Evolutionary conservation across 2,888 invertebrate species (phyloP), one percentile per base, ranked within the genome.

Genomic region (Pammene aurita): DNA sequence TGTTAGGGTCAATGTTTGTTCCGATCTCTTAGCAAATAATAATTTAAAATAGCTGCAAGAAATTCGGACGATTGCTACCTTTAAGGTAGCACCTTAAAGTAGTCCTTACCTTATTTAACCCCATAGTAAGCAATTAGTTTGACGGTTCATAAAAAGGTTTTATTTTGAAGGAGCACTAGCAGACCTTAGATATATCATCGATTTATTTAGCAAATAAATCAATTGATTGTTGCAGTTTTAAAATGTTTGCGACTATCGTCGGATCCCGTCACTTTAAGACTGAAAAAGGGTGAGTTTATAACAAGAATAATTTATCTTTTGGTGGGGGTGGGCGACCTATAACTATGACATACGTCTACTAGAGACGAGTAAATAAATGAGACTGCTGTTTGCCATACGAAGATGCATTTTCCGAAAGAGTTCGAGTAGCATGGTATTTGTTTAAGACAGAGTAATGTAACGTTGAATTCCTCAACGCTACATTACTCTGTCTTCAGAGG

Each of bases 211-310:
- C 72, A 72, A 74, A 74, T 73, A 72, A 77, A 38, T 38, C 2
- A 38, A 38, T 83, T 83, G 77, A 83, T 85, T 92, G 89, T 95
- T 96, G 81, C 95, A 97, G 97, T 97, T 93, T 94, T 97, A 93
- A 97, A 97, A 96, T 97, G 97, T 93, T 95, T 98, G 87, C 96
- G 97, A 87, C 94, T 98, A 85, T 97, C 97, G 78, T 95, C 96
- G 92, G 97, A 97, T 94, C 96, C 97, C 83, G 97, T 98, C 85
- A 97, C 96, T 86, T 93, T 98, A 91, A 96, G 96, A 94, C 94
- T 98, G 89, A 96, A 95, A 94, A 95, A 97, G 95, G 97, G 97
- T 97, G 94, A 95, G 95, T 91, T 74, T 74, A 77, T 76, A 73
- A 76, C 71, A 69, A 71, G 75, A 75, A 73, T 74, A 76, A 77